Conservation (phyloP, 2,888 invertebrate species). For the Cataglyphis altisquamis region DNA sequence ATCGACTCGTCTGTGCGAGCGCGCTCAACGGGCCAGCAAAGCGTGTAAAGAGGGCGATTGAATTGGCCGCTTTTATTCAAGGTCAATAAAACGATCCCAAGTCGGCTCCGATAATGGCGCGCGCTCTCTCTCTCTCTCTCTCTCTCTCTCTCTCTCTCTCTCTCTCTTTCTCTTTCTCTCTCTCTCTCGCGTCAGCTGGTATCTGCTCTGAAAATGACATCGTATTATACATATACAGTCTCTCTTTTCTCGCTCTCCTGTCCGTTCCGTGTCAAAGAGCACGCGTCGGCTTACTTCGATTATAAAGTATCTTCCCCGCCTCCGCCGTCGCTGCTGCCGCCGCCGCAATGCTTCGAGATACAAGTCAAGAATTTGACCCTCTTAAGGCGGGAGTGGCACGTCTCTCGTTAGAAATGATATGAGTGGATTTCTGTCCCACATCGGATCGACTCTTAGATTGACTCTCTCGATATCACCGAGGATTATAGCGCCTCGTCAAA, state of each 20-base stretch:
- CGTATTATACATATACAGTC: slow-evolving; percentile 43
- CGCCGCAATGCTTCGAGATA: slow-evolving; percentile 36
- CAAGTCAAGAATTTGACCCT: slow-evolving; percentile 65
- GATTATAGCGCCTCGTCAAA: slow-evolving; percentile 36
- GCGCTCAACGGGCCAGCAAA: slow-evolving; percentile 53
- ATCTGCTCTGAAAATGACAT: slow-evolving; percentile 66
- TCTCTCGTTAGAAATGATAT: slow-evolving; percentile 54
- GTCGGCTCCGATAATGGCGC: slow-evolving; percentile 60
- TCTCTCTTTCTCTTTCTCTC: too few species aligned
- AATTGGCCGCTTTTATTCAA: slow-evolving; percentile 69
- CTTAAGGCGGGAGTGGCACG: slow-evolving; percentile 55
- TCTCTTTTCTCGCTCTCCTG: slow-evolving; percentile 43
- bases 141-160: slow-evolving; percentile 46
- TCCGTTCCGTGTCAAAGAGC: slow-evolving; percentile 51
- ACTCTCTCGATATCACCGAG: slow-evolving; percentile 50
- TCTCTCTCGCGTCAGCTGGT: slow-evolving; percentile 62
- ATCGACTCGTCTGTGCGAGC: slow-evolving; percentile 43
- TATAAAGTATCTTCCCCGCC: slow-evolving; percentile 58
- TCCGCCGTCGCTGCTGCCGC: background rate
- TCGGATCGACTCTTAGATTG: slow-evolving; percentile 52
- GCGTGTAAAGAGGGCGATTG: slow-evolving; percentile 64
- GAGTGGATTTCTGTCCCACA: slow-evolving; percentile 56
- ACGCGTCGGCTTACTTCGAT: slow-evolving; percentile 54
- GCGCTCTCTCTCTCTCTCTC: slow-evolving; percentile 41
- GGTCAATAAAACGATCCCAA: slow-evolving; percentile 66